Conservation (phyloP, 2,888 invertebrate genomes). For the Euphydryas editha region DNA sequence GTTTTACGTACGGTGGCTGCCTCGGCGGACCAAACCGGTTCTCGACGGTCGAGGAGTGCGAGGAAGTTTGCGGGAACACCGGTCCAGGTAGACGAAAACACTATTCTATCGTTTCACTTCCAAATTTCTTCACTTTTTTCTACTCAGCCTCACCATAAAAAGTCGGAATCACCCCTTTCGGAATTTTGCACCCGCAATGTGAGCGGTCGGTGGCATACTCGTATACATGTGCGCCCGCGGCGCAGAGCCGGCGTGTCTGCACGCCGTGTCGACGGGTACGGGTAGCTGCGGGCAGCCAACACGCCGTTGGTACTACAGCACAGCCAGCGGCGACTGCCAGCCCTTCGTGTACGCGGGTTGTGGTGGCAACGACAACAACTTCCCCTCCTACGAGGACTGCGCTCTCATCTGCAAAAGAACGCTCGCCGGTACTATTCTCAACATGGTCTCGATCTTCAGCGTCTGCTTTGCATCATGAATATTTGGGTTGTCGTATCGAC, state of each 20-base stretch:
- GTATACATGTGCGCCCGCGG: constrained; percentile 42
- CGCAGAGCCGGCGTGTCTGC: constrained; percentile 67
- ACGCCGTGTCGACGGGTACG: constrained; percentile 55
- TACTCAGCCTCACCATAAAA: background rate
- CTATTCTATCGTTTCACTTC: constrained; percentile 3
- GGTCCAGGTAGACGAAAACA: constrained; percentile 58
- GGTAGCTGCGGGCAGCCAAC: constrained; percentile 54
- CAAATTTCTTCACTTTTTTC: constrained; percentile 7
- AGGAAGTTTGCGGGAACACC: constrained; percentile 84
- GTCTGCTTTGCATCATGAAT: constrained; percentile 20
- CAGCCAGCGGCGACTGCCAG: constrained; percentile 87
- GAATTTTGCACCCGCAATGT: background rate
- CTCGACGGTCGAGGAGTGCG: constrained; percentile 88
- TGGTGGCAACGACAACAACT: constrained; percentile 94
- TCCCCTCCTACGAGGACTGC: constrained; percentile 89
- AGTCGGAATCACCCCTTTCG: background rate
- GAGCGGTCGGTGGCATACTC: constrained; percentile 39
- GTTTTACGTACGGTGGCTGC: constrained; percentile 92
- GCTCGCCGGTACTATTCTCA: constrained; percentile 35
- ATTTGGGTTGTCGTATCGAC: background rate
- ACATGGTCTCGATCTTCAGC: constrained; percentile 12
- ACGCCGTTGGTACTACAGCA: constrained; percentile 90
- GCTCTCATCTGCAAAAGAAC: constrained; percentile 59
- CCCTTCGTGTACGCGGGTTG: constrained; percentile 94
- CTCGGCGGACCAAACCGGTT: constrained; percentile 94